Evolutionary conservation across 2,797 vertebrate genomes (phyloP).

Genomic region (Acanthurus lineatus): DNA sequence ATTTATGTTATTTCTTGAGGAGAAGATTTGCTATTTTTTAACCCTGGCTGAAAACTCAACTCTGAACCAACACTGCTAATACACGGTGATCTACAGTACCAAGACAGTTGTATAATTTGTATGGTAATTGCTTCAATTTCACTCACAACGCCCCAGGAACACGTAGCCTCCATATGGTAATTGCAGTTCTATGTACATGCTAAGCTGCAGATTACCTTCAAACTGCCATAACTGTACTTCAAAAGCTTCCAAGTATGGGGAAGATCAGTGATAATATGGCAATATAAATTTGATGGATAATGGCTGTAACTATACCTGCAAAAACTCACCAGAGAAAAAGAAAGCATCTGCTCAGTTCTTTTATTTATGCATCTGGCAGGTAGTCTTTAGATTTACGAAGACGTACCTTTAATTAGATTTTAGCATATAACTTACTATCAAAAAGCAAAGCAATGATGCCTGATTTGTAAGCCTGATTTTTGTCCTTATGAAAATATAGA

Average conservation of each 20-base stretch:
- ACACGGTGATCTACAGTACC: constrained; percentile 6
- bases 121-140: constrained; percentile 36
- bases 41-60: not conserved
- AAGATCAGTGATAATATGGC: not conserved
- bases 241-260: not conserved
- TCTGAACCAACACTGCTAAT: not conserved
- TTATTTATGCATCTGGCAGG: not conserved
- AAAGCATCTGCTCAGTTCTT: not conserved
- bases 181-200: constrained; percentile 28
- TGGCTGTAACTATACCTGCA: too few relatives aligned
- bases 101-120: constrained; percentile 22
- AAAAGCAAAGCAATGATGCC: not conserved
- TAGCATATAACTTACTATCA: not conserved
- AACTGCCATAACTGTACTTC: not conserved
- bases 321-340: not conserved
- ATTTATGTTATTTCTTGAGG: not conserved
- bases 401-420: not conserved
- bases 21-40: not conserved
- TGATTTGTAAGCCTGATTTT: too few relatives aligned
- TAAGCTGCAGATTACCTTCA: constrained; percentile 37
- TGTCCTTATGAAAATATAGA: not conserved
- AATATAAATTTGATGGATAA: too few relatives aligned
- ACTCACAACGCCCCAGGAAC: constrained; percentile 3
- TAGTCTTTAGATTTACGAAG: not conserved
- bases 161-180: constrained; percentile 29